Evolutionary conservation across 2,888 invertebrate species (phyloP).

Genomic region (Agapostemon virescens): DNA sequence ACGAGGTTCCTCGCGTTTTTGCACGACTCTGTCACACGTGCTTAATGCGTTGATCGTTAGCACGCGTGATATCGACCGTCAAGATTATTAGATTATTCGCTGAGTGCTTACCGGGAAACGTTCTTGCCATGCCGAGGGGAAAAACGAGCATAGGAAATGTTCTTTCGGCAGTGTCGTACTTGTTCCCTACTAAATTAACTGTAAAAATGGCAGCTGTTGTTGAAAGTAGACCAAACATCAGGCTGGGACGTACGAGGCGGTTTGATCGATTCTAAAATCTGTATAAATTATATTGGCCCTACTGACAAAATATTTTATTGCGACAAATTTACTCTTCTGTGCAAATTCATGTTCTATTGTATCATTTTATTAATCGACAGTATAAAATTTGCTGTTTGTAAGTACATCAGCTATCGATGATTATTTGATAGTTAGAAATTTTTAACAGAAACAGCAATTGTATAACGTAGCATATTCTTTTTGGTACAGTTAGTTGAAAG

Average conservation of each 20-base stretch:
- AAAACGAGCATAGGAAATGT: neutral
- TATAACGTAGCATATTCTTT: neutral
- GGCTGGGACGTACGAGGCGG: neutral
- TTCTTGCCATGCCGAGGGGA: conserved; percentile 1
- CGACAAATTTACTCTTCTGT: neutral
- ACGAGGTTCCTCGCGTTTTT: conserved; percentile 14
- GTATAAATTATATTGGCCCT: neutral
- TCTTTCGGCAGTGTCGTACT: neutral
- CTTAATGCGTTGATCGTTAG: conserved; percentile 45
- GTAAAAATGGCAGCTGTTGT: neutral
- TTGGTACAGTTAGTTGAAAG: neutral
- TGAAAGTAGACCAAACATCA: neutral
- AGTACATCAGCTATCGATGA: too few relatives aligned
- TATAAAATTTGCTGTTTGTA: neutral
- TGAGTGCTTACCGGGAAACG: conserved; percentile 19
- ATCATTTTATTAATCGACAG: neutral
- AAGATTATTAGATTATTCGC: conserved; percentile 34
- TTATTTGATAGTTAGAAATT: neutral
- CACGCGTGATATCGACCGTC: conserved; percentile 50
- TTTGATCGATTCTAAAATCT: neutral
- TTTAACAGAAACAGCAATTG: neutral
- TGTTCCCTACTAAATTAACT: neutral
- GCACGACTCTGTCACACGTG: conserved; percentile 43
- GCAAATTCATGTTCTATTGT: neutral
- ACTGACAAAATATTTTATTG: neutral